These are phyloP conservation scores for Acronicta aceris DNA, from an alignment of 2,888 invertebrate genomes.

Conservation along the genomic window DNA sequence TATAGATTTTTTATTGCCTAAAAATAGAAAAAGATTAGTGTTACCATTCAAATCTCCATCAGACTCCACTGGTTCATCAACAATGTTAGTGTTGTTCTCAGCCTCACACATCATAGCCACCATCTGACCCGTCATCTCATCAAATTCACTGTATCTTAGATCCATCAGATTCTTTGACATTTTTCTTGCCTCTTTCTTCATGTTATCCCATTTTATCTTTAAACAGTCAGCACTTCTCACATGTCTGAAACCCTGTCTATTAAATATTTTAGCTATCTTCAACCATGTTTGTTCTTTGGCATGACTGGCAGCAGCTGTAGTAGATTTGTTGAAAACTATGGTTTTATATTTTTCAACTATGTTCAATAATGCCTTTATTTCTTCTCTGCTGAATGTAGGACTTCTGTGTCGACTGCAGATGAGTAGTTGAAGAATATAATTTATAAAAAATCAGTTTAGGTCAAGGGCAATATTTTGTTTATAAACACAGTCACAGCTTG, in stretches of 20 bases:
- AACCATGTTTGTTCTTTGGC: constrained; percentile 78
- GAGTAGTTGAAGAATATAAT: not conserved
- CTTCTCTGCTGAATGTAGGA: constrained; percentile 71
- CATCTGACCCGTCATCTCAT: constrained; percentile 66
- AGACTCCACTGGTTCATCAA: constrained; percentile 47
- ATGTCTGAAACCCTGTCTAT: constrained; percentile 66
- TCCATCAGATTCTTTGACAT: constrained; percentile 70
- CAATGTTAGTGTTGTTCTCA: constrained; percentile 56
- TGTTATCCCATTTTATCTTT: constrained; percentile 80
- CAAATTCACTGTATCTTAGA: constrained; percentile 58
- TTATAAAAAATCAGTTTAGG: not conserved
- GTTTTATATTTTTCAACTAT: constrained; percentile 75
- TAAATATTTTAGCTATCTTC: constrained; percentile 74
- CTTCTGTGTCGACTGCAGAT: constrained; percentile 70
- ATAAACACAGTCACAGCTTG: too few relatives aligned
- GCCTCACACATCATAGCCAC: constrained; percentile 64
- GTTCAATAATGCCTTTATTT: constrained; percentile 71
- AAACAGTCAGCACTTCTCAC: constrained; percentile 69
- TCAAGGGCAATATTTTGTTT: too few relatives aligned
- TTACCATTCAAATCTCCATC: constrained; percentile 17
- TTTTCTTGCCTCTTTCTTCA: constrained; percentile 73
- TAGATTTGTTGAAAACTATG: constrained; percentile 75
- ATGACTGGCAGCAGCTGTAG: constrained; percentile 64
- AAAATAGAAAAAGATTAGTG: too few relatives aligned
- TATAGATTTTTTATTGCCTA: too few relatives aligned